Percentiles rank a stretch among this genome's conserved stretches.
phyloP scores from a whole-genome alignment of 2,888 invertebrate species.

The Emmelina monodactyla region DNA sequence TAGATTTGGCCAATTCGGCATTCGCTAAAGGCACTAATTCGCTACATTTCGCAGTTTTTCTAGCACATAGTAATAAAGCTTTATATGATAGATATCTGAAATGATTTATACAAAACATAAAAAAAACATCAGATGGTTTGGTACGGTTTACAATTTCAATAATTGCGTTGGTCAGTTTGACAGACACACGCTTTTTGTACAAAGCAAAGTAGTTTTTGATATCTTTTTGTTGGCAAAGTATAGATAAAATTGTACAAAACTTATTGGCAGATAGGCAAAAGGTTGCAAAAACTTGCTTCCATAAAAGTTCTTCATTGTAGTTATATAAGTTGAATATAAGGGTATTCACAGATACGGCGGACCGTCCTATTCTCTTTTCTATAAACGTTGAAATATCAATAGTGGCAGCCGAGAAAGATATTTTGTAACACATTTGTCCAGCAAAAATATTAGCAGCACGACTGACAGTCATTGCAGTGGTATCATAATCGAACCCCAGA shows the following conservation, averaged over 20 bases:
- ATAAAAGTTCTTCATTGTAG: slow-evolving; percentile 39
- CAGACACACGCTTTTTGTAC: slow-evolving; percentile 48
- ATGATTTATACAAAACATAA: slow-evolving; percentile 55
- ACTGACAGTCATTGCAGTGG: slow-evolving; percentile 37
- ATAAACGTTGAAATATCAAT: slow-evolving; percentile 38
- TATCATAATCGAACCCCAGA: slow-evolving; percentile 46
- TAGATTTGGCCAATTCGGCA: slow-evolving; percentile 37
- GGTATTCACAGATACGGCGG: slow-evolving; percentile 47
- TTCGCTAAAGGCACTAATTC: slow-evolving; percentile 33
- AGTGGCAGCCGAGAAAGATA: slow-evolving; percentile 38
- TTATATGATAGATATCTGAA: slow-evolving; percentile 48
- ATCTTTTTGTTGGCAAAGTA: slow-evolving; percentile 34
- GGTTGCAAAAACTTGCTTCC: slow-evolving; percentile 49
- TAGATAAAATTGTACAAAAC: slow-evolving; percentile 48
- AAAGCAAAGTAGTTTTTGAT: slow-evolving; percentile 31
- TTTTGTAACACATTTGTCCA: slow-evolving; percentile 57
- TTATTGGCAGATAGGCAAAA: slow-evolving; percentile 55
- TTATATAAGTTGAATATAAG: slow-evolving; percentile 46
- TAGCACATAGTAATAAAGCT: slow-evolving; percentile 44
- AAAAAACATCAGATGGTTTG: slow-evolving; percentile 29
- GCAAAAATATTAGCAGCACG: slow-evolving; percentile 41
- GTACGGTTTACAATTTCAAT: slow-evolving; percentile 33
- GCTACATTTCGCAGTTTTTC: slow-evolving; percentile 40
- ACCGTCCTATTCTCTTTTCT: slow-evolving; percentile 47
- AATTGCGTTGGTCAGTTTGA: slow-evolving; percentile 44